Conservation (phyloP, 2,888 invertebrate species). For the Caenorhabditis wallacei region DNA sequence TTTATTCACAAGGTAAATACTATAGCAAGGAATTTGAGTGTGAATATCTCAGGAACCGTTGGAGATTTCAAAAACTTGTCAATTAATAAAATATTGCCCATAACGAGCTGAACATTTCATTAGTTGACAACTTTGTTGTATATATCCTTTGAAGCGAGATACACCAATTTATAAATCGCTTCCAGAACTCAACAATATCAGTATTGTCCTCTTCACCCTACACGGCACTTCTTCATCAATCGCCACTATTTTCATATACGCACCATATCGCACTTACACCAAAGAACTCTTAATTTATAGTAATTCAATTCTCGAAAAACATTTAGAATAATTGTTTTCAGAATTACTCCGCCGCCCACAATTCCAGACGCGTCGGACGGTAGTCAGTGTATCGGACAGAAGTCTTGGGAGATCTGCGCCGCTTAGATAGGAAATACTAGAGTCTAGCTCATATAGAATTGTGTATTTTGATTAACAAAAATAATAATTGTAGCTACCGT, state of each 20-base stretch:
- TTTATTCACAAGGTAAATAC: slow-evolving; percentile 35
- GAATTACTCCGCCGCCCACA: background rate
- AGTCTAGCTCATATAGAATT: too few relatives aligned
- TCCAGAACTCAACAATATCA: slow-evolving; percentile 51
- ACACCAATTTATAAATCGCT: too few relatives aligned
- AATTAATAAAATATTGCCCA: too few relatives aligned
- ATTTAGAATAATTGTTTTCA: slow-evolving; percentile 14
- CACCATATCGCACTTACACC: slow-evolving; percentile 36
- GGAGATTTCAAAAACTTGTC: too few relatives aligned
- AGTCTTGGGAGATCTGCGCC: background rate
- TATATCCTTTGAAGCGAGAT: too few relatives aligned
- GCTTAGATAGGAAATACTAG: background rate
- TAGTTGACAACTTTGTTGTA: too few relatives aligned
- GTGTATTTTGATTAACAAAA: too few relatives aligned
- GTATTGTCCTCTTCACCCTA: slow-evolving; percentile 44
- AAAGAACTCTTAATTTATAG: slow-evolving; percentile 11
- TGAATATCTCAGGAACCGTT: too few relatives aligned
- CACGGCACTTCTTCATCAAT: slow-evolving; percentile 52
- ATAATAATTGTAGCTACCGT: too few relatives aligned
- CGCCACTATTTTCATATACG: slow-evolving; percentile 38
- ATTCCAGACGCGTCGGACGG: too few relatives aligned
- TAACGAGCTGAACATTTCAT: too few relatives aligned
- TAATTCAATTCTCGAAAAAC: background rate
- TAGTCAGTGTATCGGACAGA: slow-evolving; percentile 12
- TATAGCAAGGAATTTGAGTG: too few relatives aligned